Evolutionary conservation across 2,113 vertebrate species (phyloP).

Genomic region (Condylura cristata): DNA sequence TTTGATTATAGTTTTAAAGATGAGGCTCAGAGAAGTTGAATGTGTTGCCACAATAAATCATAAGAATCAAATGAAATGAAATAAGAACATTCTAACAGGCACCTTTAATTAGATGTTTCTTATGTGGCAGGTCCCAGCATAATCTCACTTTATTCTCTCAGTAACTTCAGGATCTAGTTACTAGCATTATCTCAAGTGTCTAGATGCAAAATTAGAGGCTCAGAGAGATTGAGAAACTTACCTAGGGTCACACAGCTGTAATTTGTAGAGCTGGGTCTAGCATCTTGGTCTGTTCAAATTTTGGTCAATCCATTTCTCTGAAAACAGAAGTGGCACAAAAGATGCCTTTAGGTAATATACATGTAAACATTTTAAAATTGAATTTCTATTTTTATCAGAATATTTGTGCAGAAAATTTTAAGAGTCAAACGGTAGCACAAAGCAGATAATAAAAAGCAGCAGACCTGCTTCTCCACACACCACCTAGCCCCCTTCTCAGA

Average conservation of each 20-base stretch:
- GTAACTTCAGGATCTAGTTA: neutral
- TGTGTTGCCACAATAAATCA: neutral
- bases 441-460: slow-evolving; percentile 34
- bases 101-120: neutral
- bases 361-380: neutral
- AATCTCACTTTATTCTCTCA: neutral
- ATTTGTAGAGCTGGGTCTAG: neutral
- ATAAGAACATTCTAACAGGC: no score
- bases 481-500: neutral
- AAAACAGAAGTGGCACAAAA: neutral
- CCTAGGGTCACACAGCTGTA: neutral
- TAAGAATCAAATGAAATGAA: neutral
- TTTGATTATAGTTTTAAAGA: neutral
- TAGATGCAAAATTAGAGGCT: neutral
- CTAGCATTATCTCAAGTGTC: neutral
- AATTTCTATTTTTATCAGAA: slow-evolving; percentile 55
- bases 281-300: slow-evolving; percentile 7
- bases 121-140: neutral
- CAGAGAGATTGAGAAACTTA: neutral
- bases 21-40: neutral
- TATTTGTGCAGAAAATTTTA: slow-evolving; percentile 9
- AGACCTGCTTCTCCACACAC: neutral
- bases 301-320: slow-evolving; percentile 29
- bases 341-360: neutral
- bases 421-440: slow-evolving; percentile 13